phyloP scores from a whole-genome alignment of 2,797 vertebrate genomes.

The Acrocephalus scirpaceus region DNA sequence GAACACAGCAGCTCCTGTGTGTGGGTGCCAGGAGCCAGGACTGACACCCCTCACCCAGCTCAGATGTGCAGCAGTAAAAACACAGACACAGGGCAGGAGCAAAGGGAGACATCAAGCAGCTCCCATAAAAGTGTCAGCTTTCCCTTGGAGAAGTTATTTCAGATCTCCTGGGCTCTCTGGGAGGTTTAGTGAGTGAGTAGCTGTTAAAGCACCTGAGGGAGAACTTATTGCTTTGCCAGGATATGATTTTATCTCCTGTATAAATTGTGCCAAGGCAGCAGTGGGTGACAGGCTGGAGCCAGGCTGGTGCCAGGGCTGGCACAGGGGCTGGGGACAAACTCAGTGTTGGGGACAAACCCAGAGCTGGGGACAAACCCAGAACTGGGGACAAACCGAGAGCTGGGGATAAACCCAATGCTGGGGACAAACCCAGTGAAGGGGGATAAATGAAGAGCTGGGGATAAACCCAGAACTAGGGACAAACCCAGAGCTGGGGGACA shows the following conservation, averaged over 20 bases:
- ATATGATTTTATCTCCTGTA: background rate
- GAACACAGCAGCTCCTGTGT: background rate
- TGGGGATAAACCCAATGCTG: background rate
- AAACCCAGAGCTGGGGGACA: background rate
- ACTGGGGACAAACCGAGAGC: background rate
- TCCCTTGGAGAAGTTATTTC: background rate
- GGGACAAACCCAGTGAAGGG: background rate
- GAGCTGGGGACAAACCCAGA: fast-evolving
- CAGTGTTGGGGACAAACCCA: background rate
- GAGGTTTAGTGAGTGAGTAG: background rate
- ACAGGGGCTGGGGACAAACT: background rate
- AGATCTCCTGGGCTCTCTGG: background rate
- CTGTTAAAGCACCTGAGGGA: background rate
- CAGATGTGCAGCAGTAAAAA: background rate
- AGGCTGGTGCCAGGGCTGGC: background rate
- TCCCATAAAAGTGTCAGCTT: background rate
- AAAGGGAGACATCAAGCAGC: background rate
- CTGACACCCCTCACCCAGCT: background rate
- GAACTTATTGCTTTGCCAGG: background rate
- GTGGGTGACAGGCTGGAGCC: background rate
- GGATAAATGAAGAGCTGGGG: background rate
- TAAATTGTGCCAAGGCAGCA: background rate
- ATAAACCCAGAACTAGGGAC: fast-evolving
- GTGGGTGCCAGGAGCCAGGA: background rate
- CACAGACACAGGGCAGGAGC: background rate